Conservation (phyloP, 2,888 invertebrate genomes). For the Drosophila leonis region DNA sequence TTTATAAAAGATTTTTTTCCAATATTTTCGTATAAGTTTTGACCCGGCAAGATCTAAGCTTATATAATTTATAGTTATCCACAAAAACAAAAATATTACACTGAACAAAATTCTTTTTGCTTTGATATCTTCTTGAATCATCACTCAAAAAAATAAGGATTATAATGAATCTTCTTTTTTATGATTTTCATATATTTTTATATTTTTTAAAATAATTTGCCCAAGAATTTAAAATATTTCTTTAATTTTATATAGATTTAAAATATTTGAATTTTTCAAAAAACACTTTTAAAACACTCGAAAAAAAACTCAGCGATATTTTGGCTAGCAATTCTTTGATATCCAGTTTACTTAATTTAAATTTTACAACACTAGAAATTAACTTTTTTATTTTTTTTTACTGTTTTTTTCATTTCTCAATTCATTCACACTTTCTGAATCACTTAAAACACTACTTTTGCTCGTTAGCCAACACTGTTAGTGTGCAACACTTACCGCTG, state of each 20-base stretch:
- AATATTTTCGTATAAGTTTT: too few relatives aligned
- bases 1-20: background rate
- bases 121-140: background rate
- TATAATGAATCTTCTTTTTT: background rate
- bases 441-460: background rate
- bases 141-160: background rate
- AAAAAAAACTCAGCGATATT: background rate
- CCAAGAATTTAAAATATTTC: background rate
- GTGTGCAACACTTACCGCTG: slow-evolving; percentile 86
- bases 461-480: background rate
- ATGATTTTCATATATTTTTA: background rate
- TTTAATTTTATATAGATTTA: background rate
- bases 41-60: background rate
- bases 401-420: background rate
- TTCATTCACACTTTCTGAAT: background rate
- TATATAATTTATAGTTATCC: background rate
- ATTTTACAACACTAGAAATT: background rate
- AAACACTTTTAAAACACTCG: background rate
- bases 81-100: background rate
- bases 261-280: background rate
- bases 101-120: background rate
- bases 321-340: background rate
- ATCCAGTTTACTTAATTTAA: background rate
- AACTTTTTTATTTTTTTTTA: background rate
- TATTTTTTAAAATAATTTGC: too few relatives aligned